Conservation (phyloP, 2,888 invertebrate genomes). For the Papilio gigon region DNA sequence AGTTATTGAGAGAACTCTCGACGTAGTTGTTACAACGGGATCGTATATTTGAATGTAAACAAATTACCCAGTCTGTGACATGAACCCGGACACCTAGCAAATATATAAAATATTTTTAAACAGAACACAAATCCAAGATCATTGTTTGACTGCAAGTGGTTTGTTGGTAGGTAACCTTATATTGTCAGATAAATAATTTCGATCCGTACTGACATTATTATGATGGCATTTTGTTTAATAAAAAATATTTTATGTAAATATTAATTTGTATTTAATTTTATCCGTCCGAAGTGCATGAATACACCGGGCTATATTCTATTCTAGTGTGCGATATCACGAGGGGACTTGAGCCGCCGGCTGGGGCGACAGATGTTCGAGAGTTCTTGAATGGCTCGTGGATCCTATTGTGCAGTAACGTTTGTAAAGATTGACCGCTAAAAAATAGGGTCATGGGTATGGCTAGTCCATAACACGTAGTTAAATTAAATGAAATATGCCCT, state of each 20-base stretch:
- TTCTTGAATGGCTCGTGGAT: constrained; percentile 69
- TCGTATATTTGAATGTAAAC: not conserved
- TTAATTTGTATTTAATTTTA: constrained; percentile 13
- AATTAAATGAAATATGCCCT: not conserved
- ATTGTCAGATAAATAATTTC: not conserved
- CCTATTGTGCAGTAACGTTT: constrained; percentile 59
- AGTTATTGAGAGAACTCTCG: not conserved
- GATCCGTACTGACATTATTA: not conserved
- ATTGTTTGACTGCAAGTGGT: no score
- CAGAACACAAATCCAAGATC: not conserved
- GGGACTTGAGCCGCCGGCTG: constrained; percentile 73
- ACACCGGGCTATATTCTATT: constrained; percentile 43
- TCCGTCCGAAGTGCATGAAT: not conserved
- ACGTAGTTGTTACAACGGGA: not conserved
- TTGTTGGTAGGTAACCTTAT: not conserved
- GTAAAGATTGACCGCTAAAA: constrained; percentile 44
- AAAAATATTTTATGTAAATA: no score
- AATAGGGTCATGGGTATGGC: constrained; percentile 43
- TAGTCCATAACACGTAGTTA: not conserved
- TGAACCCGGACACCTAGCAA: not conserved
- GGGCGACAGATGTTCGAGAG: constrained; percentile 75
- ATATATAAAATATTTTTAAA: no score
- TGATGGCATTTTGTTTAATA: no score
- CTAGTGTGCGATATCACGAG: constrained; percentile 60
- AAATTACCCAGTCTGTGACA: no score